These are phyloP conservation scores for Pantherophis vulpinus DNA, from an alignment of 2,797 vertebrate species.

Conservation along the genomic window DNA sequence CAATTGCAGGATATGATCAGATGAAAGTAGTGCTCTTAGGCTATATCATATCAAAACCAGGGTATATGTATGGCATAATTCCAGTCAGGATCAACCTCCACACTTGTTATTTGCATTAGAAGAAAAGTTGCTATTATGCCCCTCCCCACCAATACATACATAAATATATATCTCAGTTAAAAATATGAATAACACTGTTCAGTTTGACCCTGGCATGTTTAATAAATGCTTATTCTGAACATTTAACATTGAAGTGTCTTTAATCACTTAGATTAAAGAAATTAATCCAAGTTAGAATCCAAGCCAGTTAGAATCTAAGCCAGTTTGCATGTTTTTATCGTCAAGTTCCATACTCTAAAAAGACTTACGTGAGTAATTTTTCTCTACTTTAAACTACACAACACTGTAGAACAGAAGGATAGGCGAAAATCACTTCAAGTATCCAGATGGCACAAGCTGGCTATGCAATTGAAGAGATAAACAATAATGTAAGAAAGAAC, in stretches of 20 bases:
- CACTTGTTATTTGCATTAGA: not conserved
- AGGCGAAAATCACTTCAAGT: not conserved
- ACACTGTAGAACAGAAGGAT: not conserved
- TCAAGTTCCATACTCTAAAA: not conserved
- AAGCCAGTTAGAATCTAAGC: not conserved
- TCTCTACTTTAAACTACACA: not conserved
- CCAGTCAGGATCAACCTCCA: not conserved
- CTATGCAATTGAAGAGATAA: not conserved
- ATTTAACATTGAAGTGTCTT: not conserved
- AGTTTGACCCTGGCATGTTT: not conserved
- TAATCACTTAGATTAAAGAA: not conserved
- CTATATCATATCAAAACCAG: not conserved
- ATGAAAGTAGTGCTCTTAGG: not conserved
- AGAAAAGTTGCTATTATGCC: not conserved
- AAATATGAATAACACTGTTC: not conserved
- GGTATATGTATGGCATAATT: not conserved
- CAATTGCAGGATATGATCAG: not conserved
- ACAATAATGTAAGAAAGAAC: not conserved
- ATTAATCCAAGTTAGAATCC: too few relatives aligned
- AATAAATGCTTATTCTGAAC: not conserved
- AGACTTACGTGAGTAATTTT: not conserved
- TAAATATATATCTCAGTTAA: not conserved
- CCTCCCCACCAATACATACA: too few relatives aligned
- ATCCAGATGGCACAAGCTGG: not conserved
- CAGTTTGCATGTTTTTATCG: not conserved